Percentiles rank a stretch among this genome's conserved stretches.
These are phyloP conservation scores for Anthophora plumipes DNA, from an alignment of 2,888 invertebrate species.

Conservation along the genomic window DNA sequence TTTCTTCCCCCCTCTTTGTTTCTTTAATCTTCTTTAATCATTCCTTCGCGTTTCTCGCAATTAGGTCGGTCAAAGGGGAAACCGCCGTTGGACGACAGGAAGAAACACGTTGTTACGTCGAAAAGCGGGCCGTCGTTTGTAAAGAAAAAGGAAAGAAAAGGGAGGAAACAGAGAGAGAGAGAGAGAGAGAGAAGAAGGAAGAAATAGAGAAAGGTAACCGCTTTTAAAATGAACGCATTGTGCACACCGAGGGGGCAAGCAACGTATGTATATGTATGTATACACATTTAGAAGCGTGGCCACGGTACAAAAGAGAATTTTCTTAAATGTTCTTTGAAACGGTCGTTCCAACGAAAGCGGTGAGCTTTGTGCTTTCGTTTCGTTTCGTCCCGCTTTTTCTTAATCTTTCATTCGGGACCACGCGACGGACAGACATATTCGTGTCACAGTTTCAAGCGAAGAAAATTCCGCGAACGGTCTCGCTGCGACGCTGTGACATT, in stretches of 20 bases:
- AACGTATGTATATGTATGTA: too few relatives aligned
- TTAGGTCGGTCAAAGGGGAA: conserved; percentile 3
- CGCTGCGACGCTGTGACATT: not conserved
- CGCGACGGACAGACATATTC: not conserved
- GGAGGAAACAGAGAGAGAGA: not conserved
- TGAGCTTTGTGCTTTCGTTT: not conserved
- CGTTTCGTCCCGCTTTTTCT: conserved; percentile 22
- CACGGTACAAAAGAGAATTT: conserved; percentile 27
- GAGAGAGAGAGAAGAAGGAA: not conserved
- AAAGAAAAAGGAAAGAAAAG: not conserved
- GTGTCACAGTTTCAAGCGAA: conserved; percentile 2
- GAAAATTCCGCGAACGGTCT: not conserved
- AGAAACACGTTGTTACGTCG: not conserved
- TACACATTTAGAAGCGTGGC: not conserved
- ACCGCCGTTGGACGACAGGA: not conserved
- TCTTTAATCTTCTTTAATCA: not conserved
- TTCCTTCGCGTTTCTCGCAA: not conserved
- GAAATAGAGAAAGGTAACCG: conserved; percentile 1
- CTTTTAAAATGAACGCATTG: conserved; percentile 18
- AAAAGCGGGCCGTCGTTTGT: conserved; percentile 4
- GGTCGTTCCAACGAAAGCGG: not conserved
- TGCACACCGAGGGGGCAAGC: not conserved
- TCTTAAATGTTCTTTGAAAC: conserved; percentile 33
- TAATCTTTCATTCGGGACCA: conserved; percentile 31
- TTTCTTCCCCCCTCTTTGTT: not conserved